phyloP scores from a whole-genome alignment of 2,113 vertebrate species.

The Rissa tridactyla region DNA sequence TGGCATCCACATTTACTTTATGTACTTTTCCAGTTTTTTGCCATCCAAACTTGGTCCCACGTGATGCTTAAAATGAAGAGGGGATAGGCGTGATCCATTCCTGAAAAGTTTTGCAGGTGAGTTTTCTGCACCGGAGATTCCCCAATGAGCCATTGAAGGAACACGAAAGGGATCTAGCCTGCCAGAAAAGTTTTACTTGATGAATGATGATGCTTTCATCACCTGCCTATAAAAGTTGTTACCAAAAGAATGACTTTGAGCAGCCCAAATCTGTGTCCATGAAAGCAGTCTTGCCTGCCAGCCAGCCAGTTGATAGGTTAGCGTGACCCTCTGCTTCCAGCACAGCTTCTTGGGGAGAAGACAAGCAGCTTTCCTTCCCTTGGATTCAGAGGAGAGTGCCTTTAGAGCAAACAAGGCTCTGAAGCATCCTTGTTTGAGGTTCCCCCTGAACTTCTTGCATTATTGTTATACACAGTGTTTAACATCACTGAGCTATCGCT shows the following conservation, averaged over 20 bases:
- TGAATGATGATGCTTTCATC: not conserved
- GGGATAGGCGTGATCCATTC: not conserved
- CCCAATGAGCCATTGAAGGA: not conserved
- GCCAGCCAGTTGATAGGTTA: not conserved
- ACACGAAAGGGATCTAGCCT: not conserved
- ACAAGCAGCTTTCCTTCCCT: not conserved
- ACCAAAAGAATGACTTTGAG: not conserved
- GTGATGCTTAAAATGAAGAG: not conserved
- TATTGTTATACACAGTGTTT: not conserved
- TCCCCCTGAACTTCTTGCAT: not conserved
- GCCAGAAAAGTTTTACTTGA: not conserved
- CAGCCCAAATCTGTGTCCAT: not conserved
- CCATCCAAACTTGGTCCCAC: not conserved
- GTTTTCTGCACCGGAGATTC: not conserved
- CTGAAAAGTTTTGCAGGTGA: not conserved
- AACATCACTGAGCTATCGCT: not conserved
- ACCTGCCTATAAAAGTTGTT: not conserved
- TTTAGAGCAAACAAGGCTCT: not conserved
- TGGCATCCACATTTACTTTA: not conserved
- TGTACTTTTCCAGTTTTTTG: not conserved
- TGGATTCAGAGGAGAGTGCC: not conserved
- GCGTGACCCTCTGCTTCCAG: not conserved
- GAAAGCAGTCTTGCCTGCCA: not conserved
- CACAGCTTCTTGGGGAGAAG: not conserved
- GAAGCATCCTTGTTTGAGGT: not conserved